Evolutionary conservation across 2,797 vertebrate species (phyloP).

Genomic region (Salmo trutta): DNA sequence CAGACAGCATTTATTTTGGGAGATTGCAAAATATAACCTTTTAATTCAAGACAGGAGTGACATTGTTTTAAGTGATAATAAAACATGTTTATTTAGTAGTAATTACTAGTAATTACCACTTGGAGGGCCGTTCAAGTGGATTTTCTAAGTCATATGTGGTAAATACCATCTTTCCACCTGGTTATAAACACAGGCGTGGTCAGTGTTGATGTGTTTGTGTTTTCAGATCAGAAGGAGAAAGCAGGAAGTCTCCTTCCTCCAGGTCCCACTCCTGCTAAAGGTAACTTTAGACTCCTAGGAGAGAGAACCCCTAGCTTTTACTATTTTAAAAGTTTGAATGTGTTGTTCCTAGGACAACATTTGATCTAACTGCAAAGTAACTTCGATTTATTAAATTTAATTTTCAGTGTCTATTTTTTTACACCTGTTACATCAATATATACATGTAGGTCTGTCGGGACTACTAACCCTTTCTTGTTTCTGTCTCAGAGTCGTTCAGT

Average conservation of each 20-base stretch:
- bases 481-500: conserved; percentile 81
- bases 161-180: no score
- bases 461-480: conserved; percentile 11
- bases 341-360: background rate
- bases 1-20: no score
- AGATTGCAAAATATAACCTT: no score
- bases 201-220: conserved; percentile 38
- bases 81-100: no score
- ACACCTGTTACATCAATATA: background rate
- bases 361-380: background rate
- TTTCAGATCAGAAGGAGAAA: conserved; percentile 87
- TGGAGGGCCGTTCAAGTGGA: no score
- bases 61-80: no score
- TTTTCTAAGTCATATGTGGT: no score
- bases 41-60: no score
- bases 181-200: no score
- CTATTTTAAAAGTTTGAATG: background rate
- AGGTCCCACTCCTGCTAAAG: background rate
- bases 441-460: background rate
- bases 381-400: background rate
- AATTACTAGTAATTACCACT: no score
- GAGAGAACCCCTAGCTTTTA: background rate
- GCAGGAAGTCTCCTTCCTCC: conserved; percentile 66
- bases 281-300: background rate
- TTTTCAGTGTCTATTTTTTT: background rate